A percentile compares a stretch with the other conserved stretches of the same genome.
Conservation (phyloP, 2,113 vertebrate species). For the Stercorarius parasiticus region DNA sequence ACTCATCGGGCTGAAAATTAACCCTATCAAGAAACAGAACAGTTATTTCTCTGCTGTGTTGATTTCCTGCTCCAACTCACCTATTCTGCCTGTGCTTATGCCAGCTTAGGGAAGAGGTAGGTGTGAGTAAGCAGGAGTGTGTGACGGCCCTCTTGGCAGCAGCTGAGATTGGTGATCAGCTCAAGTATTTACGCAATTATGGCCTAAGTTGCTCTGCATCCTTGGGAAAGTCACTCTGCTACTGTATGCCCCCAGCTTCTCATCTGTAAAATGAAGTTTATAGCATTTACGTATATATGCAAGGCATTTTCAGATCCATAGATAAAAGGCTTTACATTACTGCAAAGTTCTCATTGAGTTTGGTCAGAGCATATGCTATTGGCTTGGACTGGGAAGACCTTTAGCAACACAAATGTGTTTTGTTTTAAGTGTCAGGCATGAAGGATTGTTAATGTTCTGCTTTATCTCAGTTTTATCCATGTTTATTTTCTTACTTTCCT, state of each 20-base stretch:
- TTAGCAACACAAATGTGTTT: constrained; percentile 19
- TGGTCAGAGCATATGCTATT: background rate
- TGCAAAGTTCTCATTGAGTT: background rate
- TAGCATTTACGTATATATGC: background rate
- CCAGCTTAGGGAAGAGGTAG: background rate
- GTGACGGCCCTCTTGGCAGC: background rate
- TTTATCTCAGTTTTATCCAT: constrained; percentile 48
- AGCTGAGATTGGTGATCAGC: background rate
- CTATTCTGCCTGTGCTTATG: background rate
- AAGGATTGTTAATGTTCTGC: constrained; percentile 33
- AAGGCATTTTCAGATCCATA: constrained; percentile 8
- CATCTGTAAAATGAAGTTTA: background rate
- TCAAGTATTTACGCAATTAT: background rate
- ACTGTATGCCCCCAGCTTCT: background rate
- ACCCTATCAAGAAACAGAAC: background rate
- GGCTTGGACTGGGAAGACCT: background rate
- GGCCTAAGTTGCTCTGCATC: background rate
- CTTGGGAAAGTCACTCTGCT: background rate
- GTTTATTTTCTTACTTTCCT: constrained; percentile 18
- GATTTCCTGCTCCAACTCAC: background rate
- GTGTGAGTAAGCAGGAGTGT: background rate
- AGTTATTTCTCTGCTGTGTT: background rate
- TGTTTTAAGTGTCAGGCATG: constrained; percentile 21
- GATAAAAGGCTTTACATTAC: background rate
- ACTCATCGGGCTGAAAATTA: background rate